phyloP scores from a whole-genome alignment of 2,797 vertebrate genomes.

The Acrossocheilus fasciatus region DNA sequence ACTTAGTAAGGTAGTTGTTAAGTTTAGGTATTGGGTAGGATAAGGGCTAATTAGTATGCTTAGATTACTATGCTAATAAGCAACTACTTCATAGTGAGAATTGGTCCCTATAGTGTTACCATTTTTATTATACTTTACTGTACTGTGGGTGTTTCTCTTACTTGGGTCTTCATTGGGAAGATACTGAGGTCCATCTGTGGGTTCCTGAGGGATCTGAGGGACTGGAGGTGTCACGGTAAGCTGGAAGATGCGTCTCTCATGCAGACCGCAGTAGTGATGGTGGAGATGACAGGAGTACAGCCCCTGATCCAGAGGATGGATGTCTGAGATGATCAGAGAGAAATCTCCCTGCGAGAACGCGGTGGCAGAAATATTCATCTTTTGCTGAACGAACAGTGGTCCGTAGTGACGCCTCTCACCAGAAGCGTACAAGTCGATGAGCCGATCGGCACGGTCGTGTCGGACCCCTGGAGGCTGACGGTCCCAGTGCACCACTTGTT shows the following conservation, averaged over 20 bases:
- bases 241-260: slow-evolving; percentile 89
- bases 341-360: slow-evolving; percentile 92
- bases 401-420: slow-evolving; percentile 92
- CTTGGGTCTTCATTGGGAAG: slow-evolving; percentile 74
- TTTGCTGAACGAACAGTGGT: slow-evolving; percentile 84
- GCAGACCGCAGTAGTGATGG: slow-evolving; percentile 95
- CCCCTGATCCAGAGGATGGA: slow-evolving; percentile 87
- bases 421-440: slow-evolving; percentile 93
- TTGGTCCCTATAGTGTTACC: not conserved
- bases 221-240: slow-evolving; percentile 76
- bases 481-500: slow-evolving; percentile 95
- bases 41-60: not conserved
- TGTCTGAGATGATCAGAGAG: slow-evolving; percentile 83
- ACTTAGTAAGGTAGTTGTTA: not conserved
- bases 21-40: not conserved
- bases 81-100: not conserved
- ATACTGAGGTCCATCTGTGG: slow-evolving; percentile 61
- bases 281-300: slow-evolving; percentile 96
- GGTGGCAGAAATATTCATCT: slow-evolving; percentile 85
- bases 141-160: slow-evolving; percentile 41
- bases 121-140: not conserved
- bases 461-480: slow-evolving; percentile 85
- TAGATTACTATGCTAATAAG: no score
- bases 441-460: slow-evolving; percentile 89
- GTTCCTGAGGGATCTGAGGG: slow-evolving; percentile 53